Percentiles rank a stretch among this genome's conserved stretches.
Conservation (phyloP, 2,113 vertebrate species). For the Shinisaurus crocodilurus region DNA sequence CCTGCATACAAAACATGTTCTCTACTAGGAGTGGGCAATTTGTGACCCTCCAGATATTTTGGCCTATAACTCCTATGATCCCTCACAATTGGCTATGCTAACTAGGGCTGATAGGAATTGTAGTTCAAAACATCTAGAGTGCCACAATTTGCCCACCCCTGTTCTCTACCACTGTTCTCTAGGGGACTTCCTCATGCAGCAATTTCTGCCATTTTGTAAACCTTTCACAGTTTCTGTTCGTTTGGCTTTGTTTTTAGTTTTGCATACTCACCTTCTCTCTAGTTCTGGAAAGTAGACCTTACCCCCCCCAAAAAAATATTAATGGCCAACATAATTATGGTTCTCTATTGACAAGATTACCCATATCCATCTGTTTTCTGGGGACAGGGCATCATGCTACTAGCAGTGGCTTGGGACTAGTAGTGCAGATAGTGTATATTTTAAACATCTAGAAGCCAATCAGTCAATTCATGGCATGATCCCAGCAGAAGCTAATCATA, state of each 20-base stretch:
- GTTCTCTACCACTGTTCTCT: background rate
- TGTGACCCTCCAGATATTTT: no score
- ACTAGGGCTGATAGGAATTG: no score
- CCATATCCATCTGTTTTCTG: background rate
- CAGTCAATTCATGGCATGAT: background rate
- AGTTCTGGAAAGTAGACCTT: background rate
- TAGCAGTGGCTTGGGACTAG: background rate
- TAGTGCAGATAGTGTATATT: background rate
- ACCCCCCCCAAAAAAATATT: background rate
- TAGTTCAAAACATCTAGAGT: no score
- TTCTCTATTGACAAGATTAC: background rate
- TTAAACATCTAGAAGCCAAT: no score
- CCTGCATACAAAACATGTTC: no score
- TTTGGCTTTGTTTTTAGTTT: background rate
- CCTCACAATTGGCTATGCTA: no score
- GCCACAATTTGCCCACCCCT: no score
- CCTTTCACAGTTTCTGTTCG: background rate
- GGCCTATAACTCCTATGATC: no score
- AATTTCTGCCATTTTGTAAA: background rate
- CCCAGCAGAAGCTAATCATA: background rate
- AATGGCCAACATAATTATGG: background rate
- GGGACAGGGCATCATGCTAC: background rate
- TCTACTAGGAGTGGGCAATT: no score
- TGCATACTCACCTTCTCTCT: background rate
- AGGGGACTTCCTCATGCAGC: background rate